These are phyloP conservation scores for Pristionchus arcanus DNA, from an alignment of 2,888 invertebrate genomes.

Conservation along the genomic window DNA sequence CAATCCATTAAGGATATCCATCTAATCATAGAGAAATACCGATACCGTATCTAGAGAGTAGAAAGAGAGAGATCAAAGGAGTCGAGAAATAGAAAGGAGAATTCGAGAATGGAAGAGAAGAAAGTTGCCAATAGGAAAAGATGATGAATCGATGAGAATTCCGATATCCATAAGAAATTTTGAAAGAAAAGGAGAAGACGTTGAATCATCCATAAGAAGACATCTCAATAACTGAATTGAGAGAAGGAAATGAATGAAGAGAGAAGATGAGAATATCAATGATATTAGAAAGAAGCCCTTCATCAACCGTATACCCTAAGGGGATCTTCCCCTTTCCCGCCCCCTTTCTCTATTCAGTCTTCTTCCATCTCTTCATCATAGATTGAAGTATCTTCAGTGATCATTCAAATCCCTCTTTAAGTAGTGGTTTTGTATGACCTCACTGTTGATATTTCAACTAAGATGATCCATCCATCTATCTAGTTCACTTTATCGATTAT, in stretches of 20 bases:
- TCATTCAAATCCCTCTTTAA: constrained; percentile 25
- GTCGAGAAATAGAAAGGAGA: neutral
- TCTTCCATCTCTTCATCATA: neutral
- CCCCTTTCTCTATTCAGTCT: constrained; percentile 12
- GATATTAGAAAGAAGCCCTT: constrained; percentile 5
- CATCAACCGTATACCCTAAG: constrained; percentile 15
- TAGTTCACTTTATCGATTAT: constrained; percentile 39
- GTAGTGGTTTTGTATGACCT: constrained; percentile 32
- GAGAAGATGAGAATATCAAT: neutral
- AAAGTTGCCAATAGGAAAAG: neutral
- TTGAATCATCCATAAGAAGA: neutral
- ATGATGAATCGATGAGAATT: constrained; percentile 39
- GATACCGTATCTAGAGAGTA: constrained; percentile 40
- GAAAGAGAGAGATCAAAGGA: constrained; percentile 15
- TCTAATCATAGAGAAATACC: constrained; percentile 27
- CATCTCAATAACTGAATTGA: neutral
- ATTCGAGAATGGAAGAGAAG: neutral
- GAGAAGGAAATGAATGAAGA: constrained; percentile 21
- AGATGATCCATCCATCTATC: too few species aligned
- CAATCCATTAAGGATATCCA: constrained; percentile 19
- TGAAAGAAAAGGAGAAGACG: neutral
- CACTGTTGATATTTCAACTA: neutral
- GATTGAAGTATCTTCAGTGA: constrained; percentile 3
- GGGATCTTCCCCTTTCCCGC: neutral
- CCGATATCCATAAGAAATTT: neutral